Evolutionary conservation across 2,888 invertebrate species (phyloP).

Genomic region (Cantharis flavilabris): DNA sequence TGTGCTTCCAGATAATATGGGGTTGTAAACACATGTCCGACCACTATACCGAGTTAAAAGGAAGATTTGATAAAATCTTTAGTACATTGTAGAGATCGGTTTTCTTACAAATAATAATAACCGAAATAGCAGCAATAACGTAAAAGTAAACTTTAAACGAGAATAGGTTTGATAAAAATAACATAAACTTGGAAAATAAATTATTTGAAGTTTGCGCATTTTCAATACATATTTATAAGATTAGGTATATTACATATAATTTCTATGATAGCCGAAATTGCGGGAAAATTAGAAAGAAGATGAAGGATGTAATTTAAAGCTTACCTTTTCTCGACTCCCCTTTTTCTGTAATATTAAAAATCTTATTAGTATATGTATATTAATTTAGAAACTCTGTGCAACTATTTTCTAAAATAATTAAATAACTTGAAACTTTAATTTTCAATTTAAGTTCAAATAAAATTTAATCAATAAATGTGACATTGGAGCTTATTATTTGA

Average conservation of each 20-base stretch:
- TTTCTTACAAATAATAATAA: neutral
- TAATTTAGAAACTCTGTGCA: neutral
- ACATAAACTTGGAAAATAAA: neutral
- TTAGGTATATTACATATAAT: too few relatives aligned
- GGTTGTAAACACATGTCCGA: neutral
- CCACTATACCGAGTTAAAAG: neutral
- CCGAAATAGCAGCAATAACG: constrained; percentile 2
- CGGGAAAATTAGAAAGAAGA: too few relatives aligned
- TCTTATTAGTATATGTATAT: constrained; percentile 3
- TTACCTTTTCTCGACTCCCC: constrained; percentile 87
- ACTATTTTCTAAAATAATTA: neutral
- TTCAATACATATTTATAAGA: too few relatives aligned
- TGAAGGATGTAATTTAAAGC: constrained; percentile 40
- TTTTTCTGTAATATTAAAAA: constrained; percentile 68
- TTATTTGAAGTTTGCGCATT: too few relatives aligned
- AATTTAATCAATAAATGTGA: neutral
- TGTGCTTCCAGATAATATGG: neutral
- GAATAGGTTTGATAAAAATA: neutral
- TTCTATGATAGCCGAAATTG: too few relatives aligned
- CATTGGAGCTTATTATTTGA: neutral
- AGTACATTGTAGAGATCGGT: neutral
- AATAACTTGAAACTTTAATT: neutral
- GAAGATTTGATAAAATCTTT: neutral
- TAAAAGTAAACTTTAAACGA: neutral
- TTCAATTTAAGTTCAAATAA: neutral